phyloP scores from a whole-genome alignment of 1,140 invertebrate species.

The Leguminivora glycinivorella region DNA sequence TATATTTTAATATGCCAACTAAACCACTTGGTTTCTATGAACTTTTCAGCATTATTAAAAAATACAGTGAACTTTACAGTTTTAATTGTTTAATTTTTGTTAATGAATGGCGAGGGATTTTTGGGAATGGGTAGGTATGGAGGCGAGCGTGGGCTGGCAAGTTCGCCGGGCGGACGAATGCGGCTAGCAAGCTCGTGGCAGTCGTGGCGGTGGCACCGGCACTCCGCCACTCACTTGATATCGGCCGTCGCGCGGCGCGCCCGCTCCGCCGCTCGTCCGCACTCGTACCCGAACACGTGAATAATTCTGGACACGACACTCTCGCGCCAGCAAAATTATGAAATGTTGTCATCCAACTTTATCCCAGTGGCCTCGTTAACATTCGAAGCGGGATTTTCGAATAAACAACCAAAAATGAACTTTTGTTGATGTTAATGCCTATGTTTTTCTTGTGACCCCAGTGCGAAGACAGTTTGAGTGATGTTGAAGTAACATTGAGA shows the following conservation, averaged over 20 bases:
- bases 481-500: conserved; percentile 11
- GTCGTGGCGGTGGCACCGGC: too few relatives aligned
- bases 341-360: conserved; percentile 30
- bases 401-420: conserved; percentile 25
- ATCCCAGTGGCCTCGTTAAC: conserved; percentile 20
- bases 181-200: conserved; percentile 11
- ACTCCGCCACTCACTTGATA: conserved; percentile 54
- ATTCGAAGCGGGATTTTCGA: conserved; percentile 16
- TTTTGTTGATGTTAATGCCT: conserved; percentile 24
- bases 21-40: too few relatives aligned
- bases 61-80: neutral
- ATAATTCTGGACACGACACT: conserved; percentile 31
- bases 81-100: neutral
- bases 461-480: conserved; percentile 29
- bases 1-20: too few relatives aligned
- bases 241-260: conserved; percentile 50
- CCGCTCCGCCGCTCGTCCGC: conserved; percentile 24
- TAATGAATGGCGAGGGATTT: conserved; percentile 3
- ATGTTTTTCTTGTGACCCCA: conserved; percentile 10
- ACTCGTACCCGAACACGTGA: conserved; percentile 17
- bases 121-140: neutral
- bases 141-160: conserved; percentile 9
- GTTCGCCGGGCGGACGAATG: neutral
- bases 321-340: conserved; percentile 25
- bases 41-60: neutral